Conservation (phyloP, 2,888 invertebrate species). For the Caenorhabditis panamensis region DNA sequence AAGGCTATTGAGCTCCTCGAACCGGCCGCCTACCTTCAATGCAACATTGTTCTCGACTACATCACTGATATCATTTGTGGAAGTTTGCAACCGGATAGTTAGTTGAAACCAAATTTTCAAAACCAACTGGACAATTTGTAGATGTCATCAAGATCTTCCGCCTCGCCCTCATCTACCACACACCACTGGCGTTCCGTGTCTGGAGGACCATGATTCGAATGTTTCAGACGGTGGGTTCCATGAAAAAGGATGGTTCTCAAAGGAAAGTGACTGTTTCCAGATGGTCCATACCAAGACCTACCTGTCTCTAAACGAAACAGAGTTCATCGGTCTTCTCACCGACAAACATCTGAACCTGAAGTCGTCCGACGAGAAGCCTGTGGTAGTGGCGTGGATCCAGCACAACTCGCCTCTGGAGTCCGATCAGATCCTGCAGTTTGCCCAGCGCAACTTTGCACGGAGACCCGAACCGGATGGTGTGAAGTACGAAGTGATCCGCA, state of each 20-base stretch:
- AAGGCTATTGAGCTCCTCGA: conserved; percentile 55
- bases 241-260: no score
- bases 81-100: conserved; percentile 45
- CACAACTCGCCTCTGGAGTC: conserved; percentile 43
- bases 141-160: conserved; percentile 56
- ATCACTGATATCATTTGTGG: conserved; percentile 49
- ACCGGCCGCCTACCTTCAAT: conserved; percentile 58
- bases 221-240: conserved; percentile 43
- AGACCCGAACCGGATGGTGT: conserved; percentile 37
- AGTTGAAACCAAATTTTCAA: not conserved
- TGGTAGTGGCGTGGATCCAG: conserved; percentile 45
- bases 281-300: conserved; percentile 43
- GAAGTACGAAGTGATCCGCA: conserved; percentile 56
- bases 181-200: conserved; percentile 44
- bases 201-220: conserved; percentile 48
- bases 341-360: conserved; percentile 53
- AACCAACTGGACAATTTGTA: no score
- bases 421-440: conserved; percentile 30
- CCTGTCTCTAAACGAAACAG: conserved; percentile 47
- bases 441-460: conserved; percentile 34
- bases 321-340: conserved; percentile 49
- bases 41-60: conserved; percentile 43
- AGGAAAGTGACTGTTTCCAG: conserved; percentile 35
- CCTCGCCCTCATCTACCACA: conserved; percentile 39
- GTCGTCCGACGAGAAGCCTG: conserved; percentile 40